Conservation (phyloP, 2,797 vertebrate genomes). For the Mastacembelus armatus region DNA sequence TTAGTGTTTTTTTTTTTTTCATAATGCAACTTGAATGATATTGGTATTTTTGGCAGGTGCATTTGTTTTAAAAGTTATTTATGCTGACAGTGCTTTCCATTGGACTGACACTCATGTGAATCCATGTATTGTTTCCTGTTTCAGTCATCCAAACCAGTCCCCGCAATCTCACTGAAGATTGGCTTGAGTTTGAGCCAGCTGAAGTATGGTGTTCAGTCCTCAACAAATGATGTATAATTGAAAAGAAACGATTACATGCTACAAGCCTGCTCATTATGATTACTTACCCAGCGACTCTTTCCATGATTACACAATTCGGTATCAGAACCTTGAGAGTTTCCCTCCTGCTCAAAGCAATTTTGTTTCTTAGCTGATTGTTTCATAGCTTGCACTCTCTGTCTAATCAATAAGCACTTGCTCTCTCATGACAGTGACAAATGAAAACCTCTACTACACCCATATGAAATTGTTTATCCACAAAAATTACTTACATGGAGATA, state of each 20-base stretch:
- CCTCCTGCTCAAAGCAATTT: constrained; percentile 71
- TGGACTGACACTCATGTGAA: constrained; percentile 25
- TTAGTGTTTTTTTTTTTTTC: background rate
- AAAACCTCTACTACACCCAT: constrained; percentile 68
- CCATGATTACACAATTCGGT: constrained; percentile 59
- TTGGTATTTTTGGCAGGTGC: background rate
- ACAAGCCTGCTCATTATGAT: constrained; percentile 59
- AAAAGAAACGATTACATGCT: constrained; percentile 63
- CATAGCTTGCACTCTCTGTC: constrained; percentile 66
- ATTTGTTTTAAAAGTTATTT: constrained; percentile 39
- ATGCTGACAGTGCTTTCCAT: background rate
- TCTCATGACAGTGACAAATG: constrained; percentile 84
- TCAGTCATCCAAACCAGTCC: constrained; percentile 12
- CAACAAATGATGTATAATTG: constrained; percentile 54
- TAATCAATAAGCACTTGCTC: constrained; percentile 86
- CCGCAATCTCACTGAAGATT: constrained; percentile 25
- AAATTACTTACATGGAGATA: constrained; percentile 77
- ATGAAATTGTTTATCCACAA: constrained; percentile 83
- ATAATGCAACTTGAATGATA: constrained; percentile 1
- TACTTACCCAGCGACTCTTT: constrained; percentile 55
- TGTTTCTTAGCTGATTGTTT: constrained; percentile 76
- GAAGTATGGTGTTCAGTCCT: background rate
- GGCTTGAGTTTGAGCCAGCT: constrained; percentile 30
- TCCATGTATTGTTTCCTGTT: constrained; percentile 25
- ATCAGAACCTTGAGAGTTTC: constrained; percentile 60